Conservation (phyloP, 2,797 vertebrate genomes). For the Onychomys torridus region DNA sequence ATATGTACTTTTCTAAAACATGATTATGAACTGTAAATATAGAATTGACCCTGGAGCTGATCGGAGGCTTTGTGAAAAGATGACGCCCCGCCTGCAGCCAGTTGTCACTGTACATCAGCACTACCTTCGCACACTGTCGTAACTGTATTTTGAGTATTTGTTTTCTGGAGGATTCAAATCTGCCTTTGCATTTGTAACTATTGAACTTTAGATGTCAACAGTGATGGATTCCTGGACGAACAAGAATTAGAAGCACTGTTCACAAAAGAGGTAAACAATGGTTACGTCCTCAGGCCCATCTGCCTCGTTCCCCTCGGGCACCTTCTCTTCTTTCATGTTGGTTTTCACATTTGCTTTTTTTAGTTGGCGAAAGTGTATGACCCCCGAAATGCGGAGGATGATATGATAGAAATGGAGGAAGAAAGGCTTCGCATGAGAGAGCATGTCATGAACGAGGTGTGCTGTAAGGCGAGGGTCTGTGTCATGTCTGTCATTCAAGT, state of each 20-base stretch:
- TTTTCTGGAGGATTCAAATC: conserved; percentile 69
- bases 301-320: neutral
- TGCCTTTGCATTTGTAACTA: conserved; percentile 75
- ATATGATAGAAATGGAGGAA: conserved; percentile 99
- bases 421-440: conserved; percentile 98
- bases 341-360: conserved; percentile 79
- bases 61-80: neutral
- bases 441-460: conserved; percentile 95
- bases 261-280: conserved; percentile 95
- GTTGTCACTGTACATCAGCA: conserved; percentile 4
- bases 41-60: neutral
- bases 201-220: conserved; percentile 93
- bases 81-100: neutral
- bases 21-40: conserved; percentile 22
- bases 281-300: conserved; percentile 12
- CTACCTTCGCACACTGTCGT: conserved; percentile 14
- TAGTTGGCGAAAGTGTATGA: conserved; percentile 98
- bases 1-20: conserved; percentile 12
- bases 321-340: conserved; percentile 44
- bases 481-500: neutral
- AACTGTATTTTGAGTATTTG: neutral
- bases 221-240: conserved; percentile 97
- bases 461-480: neutral
- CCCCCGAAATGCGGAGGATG: conserved; percentile 97
- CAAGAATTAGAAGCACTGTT: conserved; percentile 98